These are phyloP conservation scores for Drosophila kokeensis DNA, from an alignment of 2,888 invertebrate genomes.

Conservation along the genomic window DNA sequence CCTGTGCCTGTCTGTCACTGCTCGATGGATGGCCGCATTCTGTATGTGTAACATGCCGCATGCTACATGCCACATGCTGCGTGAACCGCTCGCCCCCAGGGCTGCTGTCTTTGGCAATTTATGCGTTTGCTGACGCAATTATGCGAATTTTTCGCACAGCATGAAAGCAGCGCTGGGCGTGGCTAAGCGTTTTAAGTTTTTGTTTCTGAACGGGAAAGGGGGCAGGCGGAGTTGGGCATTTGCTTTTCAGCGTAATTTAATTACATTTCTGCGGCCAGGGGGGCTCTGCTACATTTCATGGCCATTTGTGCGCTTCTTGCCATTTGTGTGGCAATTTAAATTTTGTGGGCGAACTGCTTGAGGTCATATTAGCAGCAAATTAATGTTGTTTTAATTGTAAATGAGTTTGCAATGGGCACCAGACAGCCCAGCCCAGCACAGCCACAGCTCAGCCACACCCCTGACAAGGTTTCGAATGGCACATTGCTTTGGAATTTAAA, in stretches of 20 bases:
- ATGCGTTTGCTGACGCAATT: constrained; percentile 80
- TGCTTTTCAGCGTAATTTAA: constrained; percentile 77
- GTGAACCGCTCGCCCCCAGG: constrained; percentile 47
- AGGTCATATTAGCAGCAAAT: constrained; percentile 78
- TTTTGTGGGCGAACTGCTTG: constrained; percentile 71
- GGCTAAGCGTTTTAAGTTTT: constrained; percentile 77
- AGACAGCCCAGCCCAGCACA: background rate
- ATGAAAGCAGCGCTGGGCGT: constrained; percentile 60
- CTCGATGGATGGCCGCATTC: constrained; percentile 45
- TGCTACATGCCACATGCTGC: constrained; percentile 45
- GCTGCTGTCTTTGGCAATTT: constrained; percentile 80
- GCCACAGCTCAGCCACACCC: background rate
- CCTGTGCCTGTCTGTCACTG: constrained; percentile 50
- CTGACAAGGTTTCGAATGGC: background rate
- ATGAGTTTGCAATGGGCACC: constrained; percentile 66
- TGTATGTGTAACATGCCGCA: constrained; percentile 43
- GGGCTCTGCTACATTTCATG: constrained; percentile 23
- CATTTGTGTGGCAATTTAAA: constrained; percentile 61
- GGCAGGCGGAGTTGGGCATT: constrained; percentile 10
- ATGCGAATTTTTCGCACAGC: constrained; percentile 79
- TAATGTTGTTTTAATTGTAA: constrained; percentile 81
- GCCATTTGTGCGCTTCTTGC: constrained; percentile 38
- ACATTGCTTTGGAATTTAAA: constrained; percentile 11
- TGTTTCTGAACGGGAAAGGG: constrained; percentile 1
- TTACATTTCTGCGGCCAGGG: constrained; percentile 76